Percentiles rank a stretch among this genome's conserved stretches.
phyloP scores from a whole-genome alignment of 2,113 vertebrate genomes.

The Empidonax alnorum region DNA sequence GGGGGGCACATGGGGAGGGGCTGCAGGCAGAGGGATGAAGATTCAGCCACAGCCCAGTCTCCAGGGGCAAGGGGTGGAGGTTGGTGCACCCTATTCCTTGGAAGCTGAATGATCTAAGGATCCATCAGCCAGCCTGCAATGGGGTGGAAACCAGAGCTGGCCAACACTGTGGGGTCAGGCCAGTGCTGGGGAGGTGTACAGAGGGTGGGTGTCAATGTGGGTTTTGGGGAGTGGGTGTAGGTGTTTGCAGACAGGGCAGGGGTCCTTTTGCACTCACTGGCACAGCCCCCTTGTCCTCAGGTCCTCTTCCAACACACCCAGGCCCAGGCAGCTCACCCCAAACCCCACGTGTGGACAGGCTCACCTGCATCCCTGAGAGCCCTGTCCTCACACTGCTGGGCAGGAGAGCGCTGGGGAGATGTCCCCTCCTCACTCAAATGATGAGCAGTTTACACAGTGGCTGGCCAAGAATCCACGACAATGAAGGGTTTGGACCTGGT shows the following conservation, averaged over 20 bases:
- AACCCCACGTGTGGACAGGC: neutral
- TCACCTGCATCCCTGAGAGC: neutral
- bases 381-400: neutral
- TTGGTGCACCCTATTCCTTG: neutral
- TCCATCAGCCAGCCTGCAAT: neutral
- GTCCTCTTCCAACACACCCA: neutral
- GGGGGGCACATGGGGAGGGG: neutral
- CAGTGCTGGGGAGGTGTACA: neutral
- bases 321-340: neutral
- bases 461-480: neutral
- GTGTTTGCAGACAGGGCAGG: neutral
- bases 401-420: neutral
- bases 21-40: neutral
- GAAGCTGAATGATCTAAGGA: neutral
- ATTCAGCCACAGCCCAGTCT: rapidly evolving
- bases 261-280: rapidly evolving
- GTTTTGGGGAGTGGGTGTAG: rapidly evolving
- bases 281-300: neutral
- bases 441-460: neutral
- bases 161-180: rapidly evolving
- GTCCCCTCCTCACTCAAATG: neutral
- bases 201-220: rapidly evolving
- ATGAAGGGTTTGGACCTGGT: neutral
- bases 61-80: too few relatives aligned
- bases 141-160: neutral